Percentiles rank a stretch among this genome's conserved stretches.
Evolutionary conservation across 53 echinoderm and acorn worm species (phyloP).

Genomic region (Holothuria scabra): DNA sequence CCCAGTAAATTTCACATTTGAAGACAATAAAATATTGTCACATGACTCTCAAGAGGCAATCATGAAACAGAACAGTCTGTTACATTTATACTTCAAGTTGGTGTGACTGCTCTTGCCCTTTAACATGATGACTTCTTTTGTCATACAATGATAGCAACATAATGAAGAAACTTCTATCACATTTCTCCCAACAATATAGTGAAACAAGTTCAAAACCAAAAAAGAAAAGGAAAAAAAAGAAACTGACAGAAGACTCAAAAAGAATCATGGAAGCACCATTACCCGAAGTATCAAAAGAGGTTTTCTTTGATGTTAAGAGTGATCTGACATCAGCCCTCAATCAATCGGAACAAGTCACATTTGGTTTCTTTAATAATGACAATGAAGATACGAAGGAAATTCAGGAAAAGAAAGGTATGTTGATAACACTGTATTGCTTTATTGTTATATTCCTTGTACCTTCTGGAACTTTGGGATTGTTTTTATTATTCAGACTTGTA

Average conservation of each 20-base stretch:
- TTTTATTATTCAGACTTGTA: too few relatives aligned
- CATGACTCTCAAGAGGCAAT: too few relatives aligned
- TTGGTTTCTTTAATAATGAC: slow-evolving; percentile 9
- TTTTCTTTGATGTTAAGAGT: slow-evolving; percentile 72
- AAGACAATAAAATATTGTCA: too few relatives aligned
- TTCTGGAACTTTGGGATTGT: background rate
- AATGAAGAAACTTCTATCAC: too few relatives aligned
- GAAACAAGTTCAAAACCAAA: background rate
- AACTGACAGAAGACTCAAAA: background rate
- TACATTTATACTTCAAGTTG: too few relatives aligned
- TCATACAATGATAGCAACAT: too few relatives aligned
- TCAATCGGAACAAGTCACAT: background rate
- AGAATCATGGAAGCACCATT: slow-evolving; percentile 34
- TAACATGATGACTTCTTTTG: too few relatives aligned
- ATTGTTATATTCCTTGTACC: background rate
- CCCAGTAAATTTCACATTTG: too few relatives aligned
- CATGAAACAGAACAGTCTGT: too few relatives aligned
- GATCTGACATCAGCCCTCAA: slow-evolving; percentile 68
- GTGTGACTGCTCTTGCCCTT: too few relatives aligned
- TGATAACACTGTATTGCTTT: background rate
- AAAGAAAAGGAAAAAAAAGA: slow-evolving; percentile 1
- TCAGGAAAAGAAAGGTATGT: slow-evolving; percentile 21
- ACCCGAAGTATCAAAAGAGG: slow-evolving; percentile 86
- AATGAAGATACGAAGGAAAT: slow-evolving; percentile 26
- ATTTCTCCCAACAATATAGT: too few relatives aligned